These are phyloP conservation scores for Ephydatia muelleri DNA, from an alignment of 37 sponge, comb jelly and placozoan species.

Conservation along the genomic window DNA sequence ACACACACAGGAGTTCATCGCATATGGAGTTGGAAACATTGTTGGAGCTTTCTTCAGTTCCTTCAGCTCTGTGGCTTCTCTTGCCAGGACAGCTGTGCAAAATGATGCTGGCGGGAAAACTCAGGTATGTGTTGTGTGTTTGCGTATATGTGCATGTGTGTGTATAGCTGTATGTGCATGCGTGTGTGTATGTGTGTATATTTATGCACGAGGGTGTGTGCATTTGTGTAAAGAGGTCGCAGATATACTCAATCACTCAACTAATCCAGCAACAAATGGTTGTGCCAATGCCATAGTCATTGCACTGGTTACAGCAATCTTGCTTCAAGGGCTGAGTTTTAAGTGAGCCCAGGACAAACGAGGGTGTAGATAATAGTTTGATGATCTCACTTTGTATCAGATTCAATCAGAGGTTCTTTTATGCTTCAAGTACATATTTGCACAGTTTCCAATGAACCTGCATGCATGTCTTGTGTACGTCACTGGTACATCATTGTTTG, in stretches of 20 bases:
- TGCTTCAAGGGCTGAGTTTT: no score
- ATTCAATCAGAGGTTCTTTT: no score
- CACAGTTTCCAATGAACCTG: no score
- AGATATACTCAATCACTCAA: no score
- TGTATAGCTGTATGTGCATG: not conserved
- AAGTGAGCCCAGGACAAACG: no score
- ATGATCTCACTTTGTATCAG: no score
- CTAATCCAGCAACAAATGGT: no score
- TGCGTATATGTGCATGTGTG: not conserved
- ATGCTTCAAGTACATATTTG: no score
- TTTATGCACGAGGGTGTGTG: not conserved
- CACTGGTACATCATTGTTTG: not conserved
- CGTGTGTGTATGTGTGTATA: not conserved
- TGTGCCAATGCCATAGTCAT: no score
- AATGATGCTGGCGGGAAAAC: conserved; percentile 66
- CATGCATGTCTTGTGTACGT: not conserved
- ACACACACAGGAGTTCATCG: conserved; percentile 73
- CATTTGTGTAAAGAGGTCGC: no score
- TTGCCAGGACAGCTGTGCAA: conserved; percentile 67
- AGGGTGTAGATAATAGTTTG: no score
- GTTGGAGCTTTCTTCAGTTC: conserved; percentile 63
- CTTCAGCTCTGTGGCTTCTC: conserved; percentile 51
- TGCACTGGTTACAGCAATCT: no score
- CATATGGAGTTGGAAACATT: conserved; percentile 63
- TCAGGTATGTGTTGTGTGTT: conserved; percentile 42